Base-by-base conservation (phyloP, 2,888 invertebrate species). In the Agapostemon virescens region DNA sequence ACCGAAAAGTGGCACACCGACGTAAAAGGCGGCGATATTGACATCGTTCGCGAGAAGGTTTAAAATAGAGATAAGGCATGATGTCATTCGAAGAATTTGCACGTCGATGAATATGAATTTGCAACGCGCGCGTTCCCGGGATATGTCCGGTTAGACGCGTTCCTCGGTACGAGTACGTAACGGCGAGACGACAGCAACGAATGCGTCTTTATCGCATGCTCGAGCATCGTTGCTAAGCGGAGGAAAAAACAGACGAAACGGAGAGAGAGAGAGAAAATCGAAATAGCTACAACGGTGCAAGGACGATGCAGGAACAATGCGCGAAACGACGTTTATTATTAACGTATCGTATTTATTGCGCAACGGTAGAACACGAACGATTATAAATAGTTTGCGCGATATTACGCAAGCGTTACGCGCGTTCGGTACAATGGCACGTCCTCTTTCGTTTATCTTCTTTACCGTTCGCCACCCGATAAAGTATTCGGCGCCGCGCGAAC, bases 51-150 rank as follows among this genome's bases (percentile, higher is more conserved):
- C 42, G 49, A 15, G 36, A 58, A 55, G 52, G 36, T 58, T 78
- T 69, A 69, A 80, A 80, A 69, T 68, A 69, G 30, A 64, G 78
- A 63, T 69, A 45, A 71, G 36, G 49, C 36, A 69, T 80, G 79
- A 80, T 73, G 79, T 78, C 79, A 80, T 78, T 42, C 55, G 49
- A 77, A 23, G 58, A 79, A 79, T 78, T 69, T 78, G 38, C 69
- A 45, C 72, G 52, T 38, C 55, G 23, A 26, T 36, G 77, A 72
- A 58, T 72, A 72, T 26, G 15, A 76, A 78, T 76, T 69, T 52
- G 33, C 13, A 20, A 30, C 33, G 30, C 38, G 26, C 20, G 40
- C 30, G 23, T 13, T 20, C 49, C 42, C 9, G 30, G 40, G 20
- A 36, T 74, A 40, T 36, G 17, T 63, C 42, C 71, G 58, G n/a